Conservation (phyloP, 2,797 vertebrate genomes). For the Schizopygopsis malacanthus region DNA sequence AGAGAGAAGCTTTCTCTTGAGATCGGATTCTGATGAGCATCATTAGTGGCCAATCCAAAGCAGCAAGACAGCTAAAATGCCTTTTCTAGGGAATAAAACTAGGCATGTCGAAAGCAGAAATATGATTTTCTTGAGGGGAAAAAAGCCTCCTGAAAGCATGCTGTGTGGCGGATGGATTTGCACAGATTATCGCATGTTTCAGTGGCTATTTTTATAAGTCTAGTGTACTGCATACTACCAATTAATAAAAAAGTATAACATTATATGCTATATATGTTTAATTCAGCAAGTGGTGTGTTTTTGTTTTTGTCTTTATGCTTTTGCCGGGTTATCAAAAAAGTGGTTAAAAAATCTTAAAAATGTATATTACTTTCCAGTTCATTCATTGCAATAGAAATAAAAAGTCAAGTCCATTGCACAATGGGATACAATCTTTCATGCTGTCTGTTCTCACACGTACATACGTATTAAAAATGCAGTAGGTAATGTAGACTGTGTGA, state of each 20-base stretch:
- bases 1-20: conserved; percentile 52
- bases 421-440: background rate
- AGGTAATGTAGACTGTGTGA: background rate
- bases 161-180: conserved; percentile 65
- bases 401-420: background rate
- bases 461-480: background rate
- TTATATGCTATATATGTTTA: background rate
- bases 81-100: conserved; percentile 71
- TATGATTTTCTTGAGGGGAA: conserved; percentile 69
- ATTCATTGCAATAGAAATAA: background rate
- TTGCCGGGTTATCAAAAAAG: background rate
- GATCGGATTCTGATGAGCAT: conserved; percentile 54
- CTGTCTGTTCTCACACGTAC: background rate
- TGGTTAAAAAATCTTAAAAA: background rate
- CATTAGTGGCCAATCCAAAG: conserved; percentile 60
- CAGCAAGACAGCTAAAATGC: conserved; percentile 63
- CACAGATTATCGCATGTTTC: conserved; percentile 47
- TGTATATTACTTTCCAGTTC: background rate
- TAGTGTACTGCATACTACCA: background rate
- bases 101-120: conserved; percentile 70
- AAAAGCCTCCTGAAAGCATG: conserved; percentile 59
- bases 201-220: background rate
- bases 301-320: background rate
- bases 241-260: background rate
- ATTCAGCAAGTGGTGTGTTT: background rate